Percentiles rank a stretch among this genome's conserved stretches.
These are phyloP conservation scores for Echiichthys vipera DNA, from an alignment of 2,797 vertebrate species.

Conservation along the genomic window DNA sequence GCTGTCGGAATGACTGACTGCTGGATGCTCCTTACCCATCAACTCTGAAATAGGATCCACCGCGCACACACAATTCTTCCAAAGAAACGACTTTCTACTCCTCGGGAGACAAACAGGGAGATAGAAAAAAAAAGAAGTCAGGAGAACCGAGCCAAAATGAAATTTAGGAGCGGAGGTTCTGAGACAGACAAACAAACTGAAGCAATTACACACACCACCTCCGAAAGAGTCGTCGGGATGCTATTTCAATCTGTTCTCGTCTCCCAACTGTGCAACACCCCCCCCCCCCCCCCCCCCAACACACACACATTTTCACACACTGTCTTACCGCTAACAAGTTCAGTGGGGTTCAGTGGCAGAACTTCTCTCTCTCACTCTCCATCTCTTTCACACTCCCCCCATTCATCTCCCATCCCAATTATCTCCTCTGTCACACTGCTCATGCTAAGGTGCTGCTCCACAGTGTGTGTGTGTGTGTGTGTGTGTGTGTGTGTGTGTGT, in stretches of 20 bases:
- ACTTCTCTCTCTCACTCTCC: slow-evolving; percentile 7
- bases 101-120: background rate
- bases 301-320: background rate
- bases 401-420: slow-evolving; percentile 48
- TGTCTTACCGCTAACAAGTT: slow-evolving; percentile 30
- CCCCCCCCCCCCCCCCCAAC: background rate
- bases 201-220: slow-evolving; percentile 37
- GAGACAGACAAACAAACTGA: slow-evolving; percentile 34
- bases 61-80: background rate
- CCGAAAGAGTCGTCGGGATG: slow-evolving; percentile 20
- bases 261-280: slow-evolving; percentile 2
- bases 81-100: background rate
- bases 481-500: background rate
- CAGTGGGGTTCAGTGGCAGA: slow-evolving; percentile 13
- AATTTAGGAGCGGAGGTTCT: slow-evolving; percentile 9
- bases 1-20: slow-evolving; percentile 16
- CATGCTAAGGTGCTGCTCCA: background rate
- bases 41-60: slow-evolving; percentile 13
- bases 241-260: slow-evolving; percentile 3
- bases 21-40: background rate
- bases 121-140: slow-evolving; percentile 20
- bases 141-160: slow-evolving; percentile 15
- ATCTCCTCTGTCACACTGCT: slow-evolving; percentile 31
- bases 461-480: background rate
- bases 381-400: slow-evolving; percentile 1